phyloP scores from a whole-genome alignment of 1,140 invertebrate species.

The Steinernema khuongi region DNA sequence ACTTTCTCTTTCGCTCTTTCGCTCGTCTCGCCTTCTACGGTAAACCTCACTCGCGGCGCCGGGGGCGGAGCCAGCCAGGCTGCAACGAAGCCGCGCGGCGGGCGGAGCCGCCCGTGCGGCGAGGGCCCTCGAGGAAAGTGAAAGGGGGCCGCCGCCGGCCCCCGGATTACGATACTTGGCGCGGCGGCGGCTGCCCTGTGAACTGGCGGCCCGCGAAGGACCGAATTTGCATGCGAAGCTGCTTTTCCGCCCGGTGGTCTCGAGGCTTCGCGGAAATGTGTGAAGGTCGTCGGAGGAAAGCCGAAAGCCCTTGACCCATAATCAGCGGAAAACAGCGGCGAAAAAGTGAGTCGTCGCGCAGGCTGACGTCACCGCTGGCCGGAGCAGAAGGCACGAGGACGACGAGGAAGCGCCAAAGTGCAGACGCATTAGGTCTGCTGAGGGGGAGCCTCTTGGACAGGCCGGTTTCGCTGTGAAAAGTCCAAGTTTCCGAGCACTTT shows the following conservation, averaged over 20 bases:
- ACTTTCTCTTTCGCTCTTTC: constrained; percentile 15
- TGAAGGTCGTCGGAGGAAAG: constrained; percentile 12
- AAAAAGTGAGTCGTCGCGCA: constrained; percentile 1
- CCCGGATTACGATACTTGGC: too few species aligned
- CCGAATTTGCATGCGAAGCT: too few species aligned
- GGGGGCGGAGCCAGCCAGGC: constrained; percentile 9
- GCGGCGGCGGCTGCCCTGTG: too few species aligned
- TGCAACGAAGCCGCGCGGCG: constrained; percentile 5
- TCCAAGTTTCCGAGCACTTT: too few species aligned
- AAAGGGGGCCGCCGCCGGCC: too few species aligned
- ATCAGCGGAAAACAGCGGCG: background rate
- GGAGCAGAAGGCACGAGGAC: background rate
- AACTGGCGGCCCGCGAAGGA: too few species aligned
- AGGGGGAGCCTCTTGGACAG: background rate
- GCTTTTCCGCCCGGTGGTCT: background rate
- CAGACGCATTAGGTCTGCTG: background rate
- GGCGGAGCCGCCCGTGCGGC: background rate
- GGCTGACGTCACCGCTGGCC: background rate
- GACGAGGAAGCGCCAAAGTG: background rate
- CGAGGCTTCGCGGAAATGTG: constrained; percentile 11
- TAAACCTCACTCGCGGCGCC: background rate
- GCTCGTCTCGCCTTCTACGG: constrained; percentile 16
- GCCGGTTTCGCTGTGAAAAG: too few species aligned
- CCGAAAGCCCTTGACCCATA: constrained; percentile 16
- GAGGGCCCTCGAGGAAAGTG: constrained; percentile 10